Conservation (phyloP, 2,113 vertebrate species). For the Aramus guarauna region DNA sequence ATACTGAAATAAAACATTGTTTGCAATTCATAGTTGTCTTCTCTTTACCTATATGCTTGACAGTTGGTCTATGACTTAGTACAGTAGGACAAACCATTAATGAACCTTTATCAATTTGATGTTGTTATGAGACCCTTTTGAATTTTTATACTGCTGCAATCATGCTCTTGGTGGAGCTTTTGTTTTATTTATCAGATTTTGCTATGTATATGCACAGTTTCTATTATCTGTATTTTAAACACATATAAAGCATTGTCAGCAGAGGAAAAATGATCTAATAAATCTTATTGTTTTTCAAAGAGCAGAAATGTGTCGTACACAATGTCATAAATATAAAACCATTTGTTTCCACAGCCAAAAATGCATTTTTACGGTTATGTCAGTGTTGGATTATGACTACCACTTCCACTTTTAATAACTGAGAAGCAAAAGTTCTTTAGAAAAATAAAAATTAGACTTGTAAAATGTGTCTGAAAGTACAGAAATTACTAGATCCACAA, state of each 20-base stretch:
- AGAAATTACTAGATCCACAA: neutral
- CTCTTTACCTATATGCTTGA: neutral
- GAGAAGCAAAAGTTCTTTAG: neutral
- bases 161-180: slow-evolving; percentile 62
- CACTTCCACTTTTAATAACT: neutral
- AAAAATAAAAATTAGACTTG: neutral
- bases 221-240: slow-evolving; percentile 38
- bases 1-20: neutral
- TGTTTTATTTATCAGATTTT: slow-evolving; percentile 56
- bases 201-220: neutral
- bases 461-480: neutral
- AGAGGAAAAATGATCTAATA: slow-evolving; percentile 33
- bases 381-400: neutral
- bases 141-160: slow-evolving; percentile 11
- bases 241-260: neutral
- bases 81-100: neutral
- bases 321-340: neutral
- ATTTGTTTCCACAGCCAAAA: slow-evolving; percentile 7
- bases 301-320: neutral
- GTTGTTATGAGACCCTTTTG: neutral
- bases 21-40: neutral
- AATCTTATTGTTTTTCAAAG: slow-evolving; percentile 32
- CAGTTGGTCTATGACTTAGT: neutral
- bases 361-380: neutral
- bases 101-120: slow-evolving; percentile 4